Conservation (phyloP, 2,113 vertebrate genomes). For the Malurus alboscapulatus region DNA sequence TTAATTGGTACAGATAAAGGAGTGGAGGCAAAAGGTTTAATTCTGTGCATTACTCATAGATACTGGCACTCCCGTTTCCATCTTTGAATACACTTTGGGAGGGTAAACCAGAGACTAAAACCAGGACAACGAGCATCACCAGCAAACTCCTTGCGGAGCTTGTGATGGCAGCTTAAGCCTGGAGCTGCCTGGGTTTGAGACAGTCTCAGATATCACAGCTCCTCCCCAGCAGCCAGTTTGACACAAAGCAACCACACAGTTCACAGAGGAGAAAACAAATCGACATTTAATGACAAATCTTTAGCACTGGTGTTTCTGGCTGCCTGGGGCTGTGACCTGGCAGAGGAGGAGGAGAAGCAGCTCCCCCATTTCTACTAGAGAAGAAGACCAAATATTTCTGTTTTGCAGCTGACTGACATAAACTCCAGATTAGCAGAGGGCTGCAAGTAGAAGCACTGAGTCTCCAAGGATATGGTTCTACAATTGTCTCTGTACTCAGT, state of each 20-base stretch:
- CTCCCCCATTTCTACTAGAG: neutral
- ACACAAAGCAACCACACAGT: neutral
- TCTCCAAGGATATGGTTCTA: neutral
- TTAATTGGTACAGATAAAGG: neutral
- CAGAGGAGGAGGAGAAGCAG: slow-evolving; percentile 25
- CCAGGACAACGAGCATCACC: neutral
- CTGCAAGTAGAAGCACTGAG: neutral
- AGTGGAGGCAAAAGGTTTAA: neutral
- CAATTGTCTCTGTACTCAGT: neutral
- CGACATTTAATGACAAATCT: slow-evolving; percentile 38
- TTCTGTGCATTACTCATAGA: neutral
- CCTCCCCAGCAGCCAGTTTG: neutral
- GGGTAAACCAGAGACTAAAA: neutral
- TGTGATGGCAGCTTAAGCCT: neutral
- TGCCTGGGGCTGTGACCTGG: slow-evolving; percentile 26
- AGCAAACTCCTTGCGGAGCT: neutral
- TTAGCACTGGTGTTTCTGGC: slow-evolving; percentile 9
- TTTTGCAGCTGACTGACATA: neutral
- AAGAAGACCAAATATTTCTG: neutral
- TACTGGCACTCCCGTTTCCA: neutral
- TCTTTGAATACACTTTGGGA: neutral
- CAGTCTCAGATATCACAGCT: neutral
- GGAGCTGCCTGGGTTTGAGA: neutral
- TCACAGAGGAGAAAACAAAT: slow-evolving; percentile 1
- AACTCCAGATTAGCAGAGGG: neutral